phyloP scores from a whole-genome alignment of 1,140 invertebrate species.

The Metaphire vulgaris region DNA sequence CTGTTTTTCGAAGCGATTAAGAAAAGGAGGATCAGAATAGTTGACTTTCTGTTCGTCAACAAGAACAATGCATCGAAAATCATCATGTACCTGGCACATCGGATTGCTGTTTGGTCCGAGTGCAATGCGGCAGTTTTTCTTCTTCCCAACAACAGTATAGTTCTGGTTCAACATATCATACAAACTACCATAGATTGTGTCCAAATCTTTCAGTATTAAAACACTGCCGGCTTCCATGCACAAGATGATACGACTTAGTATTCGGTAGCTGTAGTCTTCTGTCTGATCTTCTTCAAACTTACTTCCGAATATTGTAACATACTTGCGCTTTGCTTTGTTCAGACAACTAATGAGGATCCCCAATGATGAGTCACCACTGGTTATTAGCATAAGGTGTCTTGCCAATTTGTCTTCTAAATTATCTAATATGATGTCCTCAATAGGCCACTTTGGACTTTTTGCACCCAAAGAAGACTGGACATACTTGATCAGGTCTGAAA shows the following conservation, averaged over 20 bases:
- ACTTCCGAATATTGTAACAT: constrained; percentile 37
- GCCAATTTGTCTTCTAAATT: constrained; percentile 32
- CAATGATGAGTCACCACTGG: constrained; percentile 34
- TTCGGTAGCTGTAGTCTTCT: constrained; percentile 39
- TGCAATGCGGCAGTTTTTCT: constrained; percentile 38
- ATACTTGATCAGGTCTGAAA: constrained; percentile 8
- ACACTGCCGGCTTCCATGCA: constrained; percentile 42
- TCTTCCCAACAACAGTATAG: constrained; percentile 38
- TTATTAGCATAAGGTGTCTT: constrained; percentile 36
- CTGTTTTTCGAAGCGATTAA: constrained; percentile 44
- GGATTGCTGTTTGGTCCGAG: constrained; percentile 40
- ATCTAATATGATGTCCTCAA: constrained; percentile 32
- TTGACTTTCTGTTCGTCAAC: constrained; percentile 37
- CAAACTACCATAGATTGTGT: constrained; percentile 41
- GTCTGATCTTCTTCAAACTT: constrained; percentile 38
- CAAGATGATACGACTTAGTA: constrained; percentile 39
- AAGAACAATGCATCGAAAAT: constrained; percentile 39
- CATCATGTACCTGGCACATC: constrained; percentile 39
- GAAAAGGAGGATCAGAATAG: constrained; percentile 37
- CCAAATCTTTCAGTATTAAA: constrained; percentile 38
- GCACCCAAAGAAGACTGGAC: constrained; percentile 23
- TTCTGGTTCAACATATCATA: constrained; percentile 45
- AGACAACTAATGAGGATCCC: constrained; percentile 32
- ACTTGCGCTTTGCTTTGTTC: constrained; percentile 24
- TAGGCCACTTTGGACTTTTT: neutral